phyloP scores from a whole-genome alignment of 2,113 vertebrate species.

The Abramis brama region DNA sequence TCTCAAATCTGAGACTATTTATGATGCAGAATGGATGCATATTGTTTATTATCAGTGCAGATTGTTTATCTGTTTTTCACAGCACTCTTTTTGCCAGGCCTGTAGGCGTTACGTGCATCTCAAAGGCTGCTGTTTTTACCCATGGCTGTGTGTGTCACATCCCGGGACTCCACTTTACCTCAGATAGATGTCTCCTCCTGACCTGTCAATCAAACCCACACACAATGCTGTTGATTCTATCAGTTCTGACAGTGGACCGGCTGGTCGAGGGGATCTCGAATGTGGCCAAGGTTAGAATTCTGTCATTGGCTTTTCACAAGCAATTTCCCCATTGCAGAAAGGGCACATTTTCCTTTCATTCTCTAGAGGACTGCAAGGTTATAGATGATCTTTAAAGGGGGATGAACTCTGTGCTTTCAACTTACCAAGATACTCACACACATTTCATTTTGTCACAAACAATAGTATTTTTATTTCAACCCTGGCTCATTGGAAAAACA shows the following conservation, averaged over 20 bases:
- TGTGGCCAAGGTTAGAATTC: conserved; percentile 54
- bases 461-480: neutral
- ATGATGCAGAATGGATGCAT: neutral
- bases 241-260: conserved; percentile 50
- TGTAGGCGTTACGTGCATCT: neutral
- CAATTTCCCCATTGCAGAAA: conserved; percentile 62
- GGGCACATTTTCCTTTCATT: conserved; percentile 55
- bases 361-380: conserved; percentile 57
- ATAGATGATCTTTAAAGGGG: conserved; percentile 33
- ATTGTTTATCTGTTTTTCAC: conserved; percentile 16
- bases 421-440: conserved; percentile 15
- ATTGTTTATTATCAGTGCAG: conserved; percentile 1
- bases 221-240: conserved; percentile 58
- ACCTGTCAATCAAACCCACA: conserved; percentile 53
- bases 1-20: neutral
- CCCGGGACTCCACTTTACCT: conserved; percentile 15
- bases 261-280: conserved; percentile 48
- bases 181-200: conserved; percentile 31
- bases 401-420: conserved; percentile 34
- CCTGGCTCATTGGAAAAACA: neutral
- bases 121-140: neutral
- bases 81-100: conserved; percentile 13
- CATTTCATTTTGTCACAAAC: conserved; percentile 2
- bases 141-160: conserved; percentile 25
- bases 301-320: conserved; percentile 57